Percentiles rank a stretch among this genome's conserved stretches.
Evolutionary conservation across 1,140 invertebrate species (phyloP).

Genomic region (Lerema accius): DNA sequence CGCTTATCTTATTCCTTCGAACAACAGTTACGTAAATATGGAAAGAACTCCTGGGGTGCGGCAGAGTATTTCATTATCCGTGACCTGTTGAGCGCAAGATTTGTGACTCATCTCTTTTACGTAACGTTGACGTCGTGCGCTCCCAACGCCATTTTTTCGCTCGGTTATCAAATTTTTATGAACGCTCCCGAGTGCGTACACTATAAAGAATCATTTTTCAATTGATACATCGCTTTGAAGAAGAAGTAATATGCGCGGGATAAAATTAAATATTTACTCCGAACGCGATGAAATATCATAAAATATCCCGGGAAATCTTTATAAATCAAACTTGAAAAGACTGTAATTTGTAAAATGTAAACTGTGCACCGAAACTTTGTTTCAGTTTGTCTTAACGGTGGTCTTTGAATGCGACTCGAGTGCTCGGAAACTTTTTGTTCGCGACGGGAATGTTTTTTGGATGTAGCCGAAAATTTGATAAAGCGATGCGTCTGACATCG

Average conservation of each 20-base stretch:
- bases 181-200: conserved; percentile 35
- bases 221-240: conserved; percentile 25
- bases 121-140: conserved; percentile 42
- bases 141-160: conserved; percentile 40
- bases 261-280: conserved; percentile 11
- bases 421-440: conserved; percentile 20
- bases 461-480: conserved; percentile 30
- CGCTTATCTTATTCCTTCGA: conserved; percentile 63
- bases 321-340: background rate
- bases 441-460: conserved; percentile 9
- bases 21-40: conserved; percentile 73
- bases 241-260: conserved; percentile 11
- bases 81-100: conserved; percentile 76
- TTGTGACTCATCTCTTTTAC: conserved; percentile 67
- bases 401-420: conserved; percentile 17
- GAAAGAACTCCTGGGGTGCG: conserved; percentile 60
- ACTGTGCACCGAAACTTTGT: conserved; percentile 7
- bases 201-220: conserved; percentile 24
- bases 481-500: conserved; percentile 8
- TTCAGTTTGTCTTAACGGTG: conserved; percentile 1
- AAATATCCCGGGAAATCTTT: background rate
- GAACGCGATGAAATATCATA: conserved; percentile 12
- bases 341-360: conserved; percentile 12
- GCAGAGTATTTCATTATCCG: conserved; percentile 71
- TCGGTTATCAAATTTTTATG: conserved; percentile 54